These are phyloP conservation scores for Euleptes europaea DNA, from an alignment of 2,113 vertebrate genomes.

Conservation along the genomic window DNA sequence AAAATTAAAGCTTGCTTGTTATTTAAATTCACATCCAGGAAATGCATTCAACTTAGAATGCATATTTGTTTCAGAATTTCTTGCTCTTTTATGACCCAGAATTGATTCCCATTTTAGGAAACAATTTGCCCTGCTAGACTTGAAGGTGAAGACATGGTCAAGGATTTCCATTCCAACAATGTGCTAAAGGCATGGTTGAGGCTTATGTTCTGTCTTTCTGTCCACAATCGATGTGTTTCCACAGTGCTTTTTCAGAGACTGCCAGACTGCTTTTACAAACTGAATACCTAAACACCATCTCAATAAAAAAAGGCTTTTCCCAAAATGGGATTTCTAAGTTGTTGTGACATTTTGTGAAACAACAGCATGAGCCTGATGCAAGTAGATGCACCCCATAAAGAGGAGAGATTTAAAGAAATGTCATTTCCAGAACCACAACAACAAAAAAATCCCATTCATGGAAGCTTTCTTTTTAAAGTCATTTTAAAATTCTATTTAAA, in stretches of 20 bases:
- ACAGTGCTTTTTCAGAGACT: not conserved
- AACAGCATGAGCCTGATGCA: not conserved
- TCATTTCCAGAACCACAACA: not conserved
- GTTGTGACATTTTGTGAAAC: conserved; percentile 13
- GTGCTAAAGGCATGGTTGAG: not conserved
- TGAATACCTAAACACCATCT: not conserved
- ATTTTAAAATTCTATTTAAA: conserved; percentile 17
- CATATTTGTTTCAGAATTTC: too few species aligned
- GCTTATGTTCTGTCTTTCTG: not conserved
- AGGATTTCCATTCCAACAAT: not conserved
- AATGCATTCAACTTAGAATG: too few species aligned
- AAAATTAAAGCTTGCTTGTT: too few species aligned
- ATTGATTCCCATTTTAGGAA: not conserved
- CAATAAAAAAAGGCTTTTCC: not conserved
- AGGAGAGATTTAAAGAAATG: not conserved
- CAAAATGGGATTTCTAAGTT: not conserved
- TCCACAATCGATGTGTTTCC: not conserved
- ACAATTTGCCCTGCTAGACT: not conserved
- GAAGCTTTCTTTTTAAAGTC: not conserved
- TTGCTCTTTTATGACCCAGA: too few species aligned
- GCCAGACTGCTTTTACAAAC: not conserved
- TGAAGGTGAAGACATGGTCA: not conserved
- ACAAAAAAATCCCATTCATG: not conserved
- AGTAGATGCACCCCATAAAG: conserved; percentile 9
- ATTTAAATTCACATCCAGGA: too few species aligned